Evolutionary conservation across 2,888 invertebrate genomes (phyloP).

Genomic region (Lapara coniferarum): DNA sequence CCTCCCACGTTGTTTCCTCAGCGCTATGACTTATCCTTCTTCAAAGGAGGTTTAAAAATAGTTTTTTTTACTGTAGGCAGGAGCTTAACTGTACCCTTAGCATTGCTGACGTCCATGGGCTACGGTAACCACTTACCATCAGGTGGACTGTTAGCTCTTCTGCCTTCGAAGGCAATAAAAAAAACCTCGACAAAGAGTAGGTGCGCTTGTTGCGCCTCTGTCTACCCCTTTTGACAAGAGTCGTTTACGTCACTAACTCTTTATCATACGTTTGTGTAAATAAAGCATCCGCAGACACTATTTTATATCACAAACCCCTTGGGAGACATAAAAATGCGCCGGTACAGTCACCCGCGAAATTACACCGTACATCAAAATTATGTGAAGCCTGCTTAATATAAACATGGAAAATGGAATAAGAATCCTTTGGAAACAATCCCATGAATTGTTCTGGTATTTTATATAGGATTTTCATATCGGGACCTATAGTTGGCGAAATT

Average conservation of each 20-base stretch:
- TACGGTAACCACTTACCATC: no score
- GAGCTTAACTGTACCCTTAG: no score
- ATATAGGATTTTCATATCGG: background rate
- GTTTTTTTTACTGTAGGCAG: no score
- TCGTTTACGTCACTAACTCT: background rate
- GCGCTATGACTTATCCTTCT: no score
- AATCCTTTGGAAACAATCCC: background rate
- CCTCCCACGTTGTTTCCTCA: no score
- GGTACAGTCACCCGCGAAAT: conserved; percentile 31
- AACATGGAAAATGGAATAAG: conserved; percentile 21
- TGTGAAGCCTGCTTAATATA: conserved; percentile 16
- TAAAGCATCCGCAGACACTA: conserved; percentile 25
- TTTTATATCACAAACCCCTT: conserved; percentile 26
- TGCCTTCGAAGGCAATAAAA: no score
- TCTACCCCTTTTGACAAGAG: background rate
- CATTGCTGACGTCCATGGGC: no score
- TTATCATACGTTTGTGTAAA: conserved; percentile 17
- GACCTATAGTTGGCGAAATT: background rate
- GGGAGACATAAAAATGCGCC: conserved; percentile 32
- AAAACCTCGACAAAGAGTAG: background rate
- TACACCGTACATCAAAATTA: conserved; percentile 31
- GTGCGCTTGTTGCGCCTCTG: no score
- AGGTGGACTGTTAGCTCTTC: no score
- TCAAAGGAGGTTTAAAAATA: no score
- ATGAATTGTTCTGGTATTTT: background rate